These are phyloP conservation scores for Ophiodon elongatus DNA, from an alignment of 2,113 vertebrate species.

Conservation along the genomic window DNA sequence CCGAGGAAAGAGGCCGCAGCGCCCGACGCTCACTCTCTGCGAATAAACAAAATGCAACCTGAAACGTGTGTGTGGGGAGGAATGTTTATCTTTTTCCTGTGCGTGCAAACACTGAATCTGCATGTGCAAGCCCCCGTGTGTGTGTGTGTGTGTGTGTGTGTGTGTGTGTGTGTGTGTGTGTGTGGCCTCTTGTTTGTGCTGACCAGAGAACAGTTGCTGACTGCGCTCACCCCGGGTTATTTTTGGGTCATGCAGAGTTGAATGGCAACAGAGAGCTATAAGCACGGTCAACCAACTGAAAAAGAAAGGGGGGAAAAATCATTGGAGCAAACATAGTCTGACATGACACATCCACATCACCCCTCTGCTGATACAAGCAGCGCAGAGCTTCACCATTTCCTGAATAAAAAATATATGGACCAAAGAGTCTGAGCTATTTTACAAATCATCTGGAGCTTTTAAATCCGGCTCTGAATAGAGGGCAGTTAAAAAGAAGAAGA, in stretches of 20 bases:
- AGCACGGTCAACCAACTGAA: conserved; percentile 42
- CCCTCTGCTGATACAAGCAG: conserved; percentile 32
- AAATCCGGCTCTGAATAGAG: conserved; percentile 39
- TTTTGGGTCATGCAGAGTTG: conserved; percentile 73
- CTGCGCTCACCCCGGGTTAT: conserved; percentile 63
- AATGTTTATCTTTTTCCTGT: conserved; percentile 32
- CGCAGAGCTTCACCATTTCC: background rate
- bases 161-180: conserved; percentile 9
- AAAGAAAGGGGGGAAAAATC: conserved; percentile 27
- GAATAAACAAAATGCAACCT: conserved; percentile 21
- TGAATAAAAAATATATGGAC: conserved; percentile 14
- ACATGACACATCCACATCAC: conserved; percentile 48
- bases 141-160: conserved; percentile 27
- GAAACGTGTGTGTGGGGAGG: conserved; percentile 14
- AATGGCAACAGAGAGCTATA: conserved; percentile 51
- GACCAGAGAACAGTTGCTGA: conserved; percentile 71
- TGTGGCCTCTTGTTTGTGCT: conserved; percentile 63
- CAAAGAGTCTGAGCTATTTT: conserved; percentile 17
- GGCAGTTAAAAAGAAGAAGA: conserved; percentile 2
- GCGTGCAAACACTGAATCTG: conserved; percentile 40
- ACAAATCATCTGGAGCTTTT: conserved; percentile 48
- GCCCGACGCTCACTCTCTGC: background rate
- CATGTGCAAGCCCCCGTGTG: conserved; percentile 16
- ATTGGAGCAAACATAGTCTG: conserved; percentile 42
- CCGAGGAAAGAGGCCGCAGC: conserved; percentile 2